Base-by-base conservation (phyloP, 2,113 vertebrate species). In the Pithys albifrons region DNA sequence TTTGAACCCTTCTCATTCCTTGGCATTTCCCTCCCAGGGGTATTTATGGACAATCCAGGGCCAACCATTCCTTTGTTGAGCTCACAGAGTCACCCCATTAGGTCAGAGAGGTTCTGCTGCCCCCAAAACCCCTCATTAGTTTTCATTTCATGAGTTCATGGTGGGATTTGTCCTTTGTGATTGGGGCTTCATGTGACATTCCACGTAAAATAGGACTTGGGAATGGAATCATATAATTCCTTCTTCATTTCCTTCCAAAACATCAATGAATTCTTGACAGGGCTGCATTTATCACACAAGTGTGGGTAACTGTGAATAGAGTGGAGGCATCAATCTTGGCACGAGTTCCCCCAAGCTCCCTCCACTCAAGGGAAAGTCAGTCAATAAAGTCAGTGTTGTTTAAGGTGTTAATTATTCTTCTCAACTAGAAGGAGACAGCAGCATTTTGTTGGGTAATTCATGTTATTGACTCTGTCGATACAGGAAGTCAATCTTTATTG, bases 101-200 rank as follows among this genome's bases (percentile, higher is more conserved):
- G 9, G 37, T 81, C 23, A 45, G 15, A 37, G 43, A 55, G 3
- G 6, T 81, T 51, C 64, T 67, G 33, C 70, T 83, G 33, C 3
- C n/a, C 37, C 41, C 14, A 11, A 48, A 88, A 25, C 33, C 14
- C 14, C 19, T 45, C 7, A 2, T 5, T 10, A 19, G 33, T 37
- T 4, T 3, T 25, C 9, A 7, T 19, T 25, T 4, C 16, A 11
- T 0, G 0, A 41, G 9, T 8, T 85, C 49, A 13, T 20, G 11
- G 20, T 33, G 24, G 72, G 35, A 49, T 83, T 54, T 41, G 11
- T 23, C 72, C 49, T 67, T 45, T 37, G 12, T 19, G 29, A 4
- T 2, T 10, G 19, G 19, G 83, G 31, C 45, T 61, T 48, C 48
- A 6, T 27, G 12, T 13, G 35, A 29, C 12, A 10, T 23, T 70